Evolutionary conservation across 2,888 invertebrate genomes (phyloP).

Genomic region (Orthosia cruda): DNA sequence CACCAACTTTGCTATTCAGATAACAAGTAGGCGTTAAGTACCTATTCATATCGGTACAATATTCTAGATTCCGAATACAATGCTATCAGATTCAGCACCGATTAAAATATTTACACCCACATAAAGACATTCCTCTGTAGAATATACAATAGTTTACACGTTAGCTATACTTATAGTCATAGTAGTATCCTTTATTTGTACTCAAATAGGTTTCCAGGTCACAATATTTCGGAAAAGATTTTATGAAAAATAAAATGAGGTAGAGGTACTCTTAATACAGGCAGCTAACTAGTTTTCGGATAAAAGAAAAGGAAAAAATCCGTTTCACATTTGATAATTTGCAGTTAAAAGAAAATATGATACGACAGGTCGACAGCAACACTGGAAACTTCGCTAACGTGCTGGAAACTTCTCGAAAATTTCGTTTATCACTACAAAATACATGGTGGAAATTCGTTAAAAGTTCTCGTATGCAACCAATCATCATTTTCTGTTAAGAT

Average conservation of each 20-base stretch:
- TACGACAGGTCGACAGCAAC: background rate
- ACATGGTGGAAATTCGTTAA: constrained; percentile 22
- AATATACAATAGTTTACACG: background rate
- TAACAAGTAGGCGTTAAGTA: constrained; percentile 11
- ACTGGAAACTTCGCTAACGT: constrained; percentile 3
- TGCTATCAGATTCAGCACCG: constrained; percentile 11
- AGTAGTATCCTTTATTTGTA: constrained; percentile 14
- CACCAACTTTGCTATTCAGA: constrained; percentile 13
- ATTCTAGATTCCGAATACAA: constrained; percentile 19
- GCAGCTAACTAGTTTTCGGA: constrained; percentile 26
- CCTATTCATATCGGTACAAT: constrained; percentile 4
- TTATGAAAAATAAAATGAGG: constrained; percentile 4
- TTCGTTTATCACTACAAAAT: constrained; percentile 22
- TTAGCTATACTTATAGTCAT: background rate
- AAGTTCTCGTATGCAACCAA: too few relatives aligned
- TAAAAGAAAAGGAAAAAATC: constrained; percentile 13
- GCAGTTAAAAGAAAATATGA: constrained; percentile 24
- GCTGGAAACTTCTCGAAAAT: constrained; percentile 15
- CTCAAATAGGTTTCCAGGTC: background rate
- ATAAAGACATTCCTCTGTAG: background rate
- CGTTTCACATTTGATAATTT: constrained; percentile 40
- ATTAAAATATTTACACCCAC: constrained; percentile 27
- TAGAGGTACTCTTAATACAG: constrained; percentile 1
- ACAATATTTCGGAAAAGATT: background rate
- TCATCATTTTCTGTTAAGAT: too few relatives aligned